Conservation (phyloP, 2,797 vertebrate species). For the Falco berigora region DNA sequence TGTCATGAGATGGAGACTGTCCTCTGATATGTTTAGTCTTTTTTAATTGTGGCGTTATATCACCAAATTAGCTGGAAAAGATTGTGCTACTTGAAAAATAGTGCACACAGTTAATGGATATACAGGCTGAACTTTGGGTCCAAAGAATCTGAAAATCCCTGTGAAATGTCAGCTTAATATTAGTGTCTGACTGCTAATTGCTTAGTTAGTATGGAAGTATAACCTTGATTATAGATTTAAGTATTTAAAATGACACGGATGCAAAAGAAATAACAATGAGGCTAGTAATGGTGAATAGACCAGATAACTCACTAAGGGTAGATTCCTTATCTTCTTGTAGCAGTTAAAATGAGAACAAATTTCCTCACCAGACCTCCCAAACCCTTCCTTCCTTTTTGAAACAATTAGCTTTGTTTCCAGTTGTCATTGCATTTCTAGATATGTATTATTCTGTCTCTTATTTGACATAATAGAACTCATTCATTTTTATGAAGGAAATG, state of each 20-base stretch:
- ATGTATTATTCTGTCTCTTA: neutral
- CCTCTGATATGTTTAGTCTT: neutral
- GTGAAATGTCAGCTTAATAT: conserved; percentile 11
- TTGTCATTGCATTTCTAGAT: neutral
- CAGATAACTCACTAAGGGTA: neutral
- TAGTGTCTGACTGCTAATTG: neutral
- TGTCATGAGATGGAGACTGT: neutral
- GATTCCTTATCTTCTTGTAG: neutral
- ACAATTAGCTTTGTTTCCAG: neutral
- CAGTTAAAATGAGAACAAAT: neutral
- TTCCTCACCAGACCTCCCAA: neutral
- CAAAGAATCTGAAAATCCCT: neutral
- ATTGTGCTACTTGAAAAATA: neutral
- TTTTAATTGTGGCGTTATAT: neutral
- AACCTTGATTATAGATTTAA: conserved; percentile 3
- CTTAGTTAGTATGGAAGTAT: conserved; percentile 14
- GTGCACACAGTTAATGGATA: neutral
- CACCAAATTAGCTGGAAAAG: neutral
- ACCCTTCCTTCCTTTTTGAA: neutral
- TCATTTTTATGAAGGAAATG: neutral
- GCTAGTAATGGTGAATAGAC: neutral
- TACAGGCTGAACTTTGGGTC: conserved; percentile 5
- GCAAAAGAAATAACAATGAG: neutral
- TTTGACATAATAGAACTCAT: neutral
- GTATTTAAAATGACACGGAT: conserved; percentile 3